Base-by-base conservation (phyloP, 2,797 vertebrate genomes). In the Chromis chromis region DNA sequence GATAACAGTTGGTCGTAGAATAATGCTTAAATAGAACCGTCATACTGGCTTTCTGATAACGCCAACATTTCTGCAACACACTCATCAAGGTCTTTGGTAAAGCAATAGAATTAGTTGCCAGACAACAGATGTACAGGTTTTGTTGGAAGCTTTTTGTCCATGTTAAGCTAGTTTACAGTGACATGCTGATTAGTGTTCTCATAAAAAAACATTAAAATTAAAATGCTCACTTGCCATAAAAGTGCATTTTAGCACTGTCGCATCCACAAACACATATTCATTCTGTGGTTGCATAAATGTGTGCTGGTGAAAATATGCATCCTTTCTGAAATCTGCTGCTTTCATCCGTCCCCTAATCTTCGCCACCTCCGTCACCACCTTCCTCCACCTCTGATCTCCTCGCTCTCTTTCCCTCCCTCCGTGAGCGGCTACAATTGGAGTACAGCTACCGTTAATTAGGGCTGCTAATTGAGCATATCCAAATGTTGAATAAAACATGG, bases 401-500 rank as follows among this genome's bases (percentile, higher is more conserved):
- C 54, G 16, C 48, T 25, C 42, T 52, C 53, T 46, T 19, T 31
- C 42, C 22, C 50, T 61, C 64, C 36, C 54, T 77, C 64, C 66
- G 1, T 27, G 54, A 14, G 70, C 61, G 68, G 71, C 81, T 39
- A 74, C 76, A 71, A 68, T 79, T 64, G 62, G 48, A 71, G 64
- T 53, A 76, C 73, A 72, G 75, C 86, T 52, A 76, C 59, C 67
- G 76, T 88, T 93, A 90, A 92, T 93, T 90, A 88, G 61, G 24
- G 62, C 73, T 67, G 69, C 88, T 90, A 91, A 91, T 92, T 91
- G 90, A 89, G 88, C 86, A 82, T 79, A 90, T 86, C 88, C 85
- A 75, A 84, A 88, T 73, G 83, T 70, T 91, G 86, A 90, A 92
- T 91, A 89, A 93, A 86, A 90, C 93, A 92, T 92, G 84, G 65